Percentiles rank a stretch among this genome's conserved stretches.
These are phyloP conservation scores for Caenorhabditis sp. DNA, from an alignment of 2,888 invertebrate genomes.

Conservation along the genomic window DNA sequence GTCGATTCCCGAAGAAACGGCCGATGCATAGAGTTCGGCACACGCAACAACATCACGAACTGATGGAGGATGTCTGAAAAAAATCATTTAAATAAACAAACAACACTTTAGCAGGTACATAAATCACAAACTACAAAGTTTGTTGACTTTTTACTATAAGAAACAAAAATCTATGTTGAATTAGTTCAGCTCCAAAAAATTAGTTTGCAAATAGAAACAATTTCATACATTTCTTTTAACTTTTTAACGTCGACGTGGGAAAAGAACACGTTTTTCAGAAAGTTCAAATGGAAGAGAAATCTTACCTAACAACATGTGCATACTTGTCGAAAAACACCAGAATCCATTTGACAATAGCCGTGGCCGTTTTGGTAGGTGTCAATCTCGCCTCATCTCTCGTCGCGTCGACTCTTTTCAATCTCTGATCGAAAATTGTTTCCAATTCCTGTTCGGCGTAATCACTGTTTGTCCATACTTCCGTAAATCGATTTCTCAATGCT, in stretches of 20 bases:
- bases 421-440: slow-evolving; percentile 79
- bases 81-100: neutral
- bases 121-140: too few species aligned
- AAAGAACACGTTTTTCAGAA: too few species aligned
- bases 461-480: slow-evolving; percentile 94
- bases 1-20: slow-evolving; percentile 54
- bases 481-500: slow-evolving; percentile 93
- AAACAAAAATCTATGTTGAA: neutral
- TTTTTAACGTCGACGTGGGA: too few species aligned
- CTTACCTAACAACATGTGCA: slow-evolving; percentile 53
- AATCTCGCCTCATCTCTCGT: slow-evolving; percentile 29
- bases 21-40: slow-evolving; percentile 56
- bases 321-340: slow-evolving; percentile 50
- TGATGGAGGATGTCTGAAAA: slow-evolving; percentile 55
- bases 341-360: slow-evolving; percentile 51
- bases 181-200: too few species aligned
- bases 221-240: too few species aligned
- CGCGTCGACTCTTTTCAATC: slow-evolving; percentile 30
- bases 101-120: neutral
- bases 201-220: too few species aligned
- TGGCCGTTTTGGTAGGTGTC: slow-evolving; percentile 34
- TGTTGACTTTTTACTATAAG: too few species aligned
- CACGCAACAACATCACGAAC: slow-evolving; percentile 80
- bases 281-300: neutral
- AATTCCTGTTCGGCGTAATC: slow-evolving; percentile 81